phyloP scores from a whole-genome alignment of 2,113 vertebrate species.

The Anolis sagrei region DNA sequence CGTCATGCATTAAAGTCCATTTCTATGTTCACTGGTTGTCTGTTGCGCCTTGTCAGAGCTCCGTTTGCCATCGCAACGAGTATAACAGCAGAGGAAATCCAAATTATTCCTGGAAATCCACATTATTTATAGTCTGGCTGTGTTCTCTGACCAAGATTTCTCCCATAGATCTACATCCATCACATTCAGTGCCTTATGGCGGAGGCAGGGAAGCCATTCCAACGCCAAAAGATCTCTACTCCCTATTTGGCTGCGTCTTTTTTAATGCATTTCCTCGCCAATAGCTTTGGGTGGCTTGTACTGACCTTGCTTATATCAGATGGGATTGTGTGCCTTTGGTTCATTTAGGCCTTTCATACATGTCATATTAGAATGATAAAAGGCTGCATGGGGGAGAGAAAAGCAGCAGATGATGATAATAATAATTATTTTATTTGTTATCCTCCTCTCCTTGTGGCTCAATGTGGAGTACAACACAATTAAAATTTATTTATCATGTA shows the following conservation, averaged over 20 bases:
- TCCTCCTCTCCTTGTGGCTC: too few relatives aligned
- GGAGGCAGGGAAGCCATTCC: too few relatives aligned
- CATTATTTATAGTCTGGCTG: neutral
- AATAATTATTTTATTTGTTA: too few relatives aligned
- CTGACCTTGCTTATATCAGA: too few relatives aligned
- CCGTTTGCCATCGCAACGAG: neutral
- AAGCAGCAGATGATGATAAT: too few relatives aligned
- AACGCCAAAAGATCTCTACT: neutral
- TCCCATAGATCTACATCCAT: too few relatives aligned
- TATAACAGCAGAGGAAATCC: neutral
- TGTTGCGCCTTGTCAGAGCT: neutral
- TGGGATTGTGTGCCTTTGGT: too few relatives aligned
- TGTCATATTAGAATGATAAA: neutral
- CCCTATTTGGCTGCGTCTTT: neutral
- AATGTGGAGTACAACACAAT: too few relatives aligned
- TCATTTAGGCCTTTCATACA: neutral
- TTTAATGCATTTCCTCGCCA: too few relatives aligned
- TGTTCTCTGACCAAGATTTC: neutral
- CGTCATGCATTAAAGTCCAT: constrained; percentile 43
- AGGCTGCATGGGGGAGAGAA: accelerated
- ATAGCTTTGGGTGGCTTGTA: too few relatives aligned
- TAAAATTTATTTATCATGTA: too few relatives aligned
- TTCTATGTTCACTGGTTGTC: neutral
- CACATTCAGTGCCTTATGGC: neutral
- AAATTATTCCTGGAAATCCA: constrained; percentile 2